These are phyloP conservation scores for Amiota communis DNA, from an alignment of 2,888 invertebrate species.

Conservation along the genomic window DNA sequence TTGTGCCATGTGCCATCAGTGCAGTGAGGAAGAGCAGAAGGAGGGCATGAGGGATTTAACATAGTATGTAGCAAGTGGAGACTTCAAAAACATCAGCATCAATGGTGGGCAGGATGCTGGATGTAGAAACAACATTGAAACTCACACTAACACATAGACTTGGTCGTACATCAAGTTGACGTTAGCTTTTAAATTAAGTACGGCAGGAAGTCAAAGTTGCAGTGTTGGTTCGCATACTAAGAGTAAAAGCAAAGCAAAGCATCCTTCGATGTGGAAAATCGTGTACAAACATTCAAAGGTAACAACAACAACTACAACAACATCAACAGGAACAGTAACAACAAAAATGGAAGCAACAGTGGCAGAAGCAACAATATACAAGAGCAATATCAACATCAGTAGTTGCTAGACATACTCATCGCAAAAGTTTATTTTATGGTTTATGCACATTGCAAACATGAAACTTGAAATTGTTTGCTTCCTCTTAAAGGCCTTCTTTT, in stretches of 20 bases:
- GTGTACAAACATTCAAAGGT: not conserved
- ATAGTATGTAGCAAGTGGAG: no score
- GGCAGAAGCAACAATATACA: not conserved
- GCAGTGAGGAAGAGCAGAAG: not conserved
- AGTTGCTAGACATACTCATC: not conserved
- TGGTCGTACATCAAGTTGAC: not conserved
- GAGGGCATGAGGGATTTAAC: no score
- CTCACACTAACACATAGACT: not conserved
- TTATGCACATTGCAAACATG: conserved; percentile 7
- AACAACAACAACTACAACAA: not conserved
- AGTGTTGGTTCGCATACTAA: not conserved
- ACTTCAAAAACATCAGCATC: no score
- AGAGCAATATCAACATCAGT: not conserved
- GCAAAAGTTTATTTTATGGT: conserved; percentile 13
- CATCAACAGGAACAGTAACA: not conserved
- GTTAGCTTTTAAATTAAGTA: conserved; percentile 32
- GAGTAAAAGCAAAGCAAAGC: not conserved
- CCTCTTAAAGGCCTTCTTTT: not conserved
- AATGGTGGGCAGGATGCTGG: conserved; percentile 4
- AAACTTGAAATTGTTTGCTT: not conserved
- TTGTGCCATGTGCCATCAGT: no score
- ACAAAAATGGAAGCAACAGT: no score
- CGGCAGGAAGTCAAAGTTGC: conserved; percentile 1
- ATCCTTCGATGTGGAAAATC: not conserved
- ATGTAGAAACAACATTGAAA: conserved; percentile 3